Evolutionary conservation across 2,888 invertebrate genomes (phyloP).

Genomic region (Acleris sparsana): DNA sequence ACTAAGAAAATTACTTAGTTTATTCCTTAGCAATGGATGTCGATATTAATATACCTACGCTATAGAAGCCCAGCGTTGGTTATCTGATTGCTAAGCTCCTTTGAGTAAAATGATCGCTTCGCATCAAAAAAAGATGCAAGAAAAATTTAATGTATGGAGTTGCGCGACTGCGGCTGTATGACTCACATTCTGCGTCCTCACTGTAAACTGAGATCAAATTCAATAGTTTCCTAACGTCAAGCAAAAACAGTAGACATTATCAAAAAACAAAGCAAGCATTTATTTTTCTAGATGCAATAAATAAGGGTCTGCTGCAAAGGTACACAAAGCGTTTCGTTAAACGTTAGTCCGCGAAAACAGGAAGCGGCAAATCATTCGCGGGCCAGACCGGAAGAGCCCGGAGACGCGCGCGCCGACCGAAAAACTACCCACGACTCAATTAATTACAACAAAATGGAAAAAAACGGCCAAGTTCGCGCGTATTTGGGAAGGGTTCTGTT

Average conservation of each 20-base stretch:
- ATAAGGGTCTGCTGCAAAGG: constrained; percentile 36
- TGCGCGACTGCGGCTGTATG: too few relatives aligned
- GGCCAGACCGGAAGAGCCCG: constrained; percentile 39
- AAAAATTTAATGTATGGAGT: too few relatives aligned
- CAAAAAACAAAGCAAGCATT: constrained; percentile 17
- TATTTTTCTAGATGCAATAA: constrained; percentile 37
- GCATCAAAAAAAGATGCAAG: too few relatives aligned
- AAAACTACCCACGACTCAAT: constrained; percentile 41
- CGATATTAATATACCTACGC: too few relatives aligned
- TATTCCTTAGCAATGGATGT: too few relatives aligned
- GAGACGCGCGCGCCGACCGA: constrained; percentile 38
- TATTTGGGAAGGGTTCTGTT: constrained; percentile 9
- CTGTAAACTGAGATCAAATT: neutral
- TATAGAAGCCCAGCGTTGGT: too few relatives aligned
- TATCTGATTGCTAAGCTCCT: too few relatives aligned
- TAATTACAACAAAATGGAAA: constrained; percentile 33
- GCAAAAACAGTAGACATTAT: constrained; percentile 1
- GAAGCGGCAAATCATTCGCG: constrained; percentile 42
- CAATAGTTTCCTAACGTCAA: neutral
- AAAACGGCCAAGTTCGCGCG: constrained; percentile 13
- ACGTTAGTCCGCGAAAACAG: constrained; percentile 39
- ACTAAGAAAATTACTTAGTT: too few relatives aligned
- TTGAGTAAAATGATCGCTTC: too few relatives aligned
- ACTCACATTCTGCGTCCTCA: too few relatives aligned
- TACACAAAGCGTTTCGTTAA: constrained; percentile 38